Percentiles rank a stretch among this genome's conserved stretches.
phyloP scores from a whole-genome alignment of 1,140 invertebrate genomes.

The Chlorops oryzae region DNA sequence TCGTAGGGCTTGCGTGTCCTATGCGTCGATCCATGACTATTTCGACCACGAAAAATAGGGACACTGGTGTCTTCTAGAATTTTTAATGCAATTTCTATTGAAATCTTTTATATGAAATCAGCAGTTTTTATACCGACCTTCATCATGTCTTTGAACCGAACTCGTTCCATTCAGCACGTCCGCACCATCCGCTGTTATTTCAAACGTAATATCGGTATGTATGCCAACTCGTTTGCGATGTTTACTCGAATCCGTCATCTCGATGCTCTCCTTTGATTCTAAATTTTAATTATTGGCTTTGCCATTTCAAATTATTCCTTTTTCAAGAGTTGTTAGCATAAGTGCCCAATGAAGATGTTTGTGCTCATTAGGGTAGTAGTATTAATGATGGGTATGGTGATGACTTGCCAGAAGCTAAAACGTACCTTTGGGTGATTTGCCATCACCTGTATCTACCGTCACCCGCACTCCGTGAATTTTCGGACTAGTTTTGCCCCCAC shows the following conservation, averaged over 20 bases:
- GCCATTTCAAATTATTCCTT: background rate
- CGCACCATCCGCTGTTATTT: constrained; percentile 41
- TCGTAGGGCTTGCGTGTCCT: constrained; percentile 29
- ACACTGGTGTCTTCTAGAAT: constrained; percentile 40
- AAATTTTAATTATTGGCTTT: background rate
- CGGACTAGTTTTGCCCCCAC: constrained; percentile 28
- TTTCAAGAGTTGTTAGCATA: no score
- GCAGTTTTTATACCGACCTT: constrained; percentile 26
- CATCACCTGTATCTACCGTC: constrained; percentile 44
- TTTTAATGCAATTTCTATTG: background rate
- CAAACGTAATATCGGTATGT: constrained; percentile 47
- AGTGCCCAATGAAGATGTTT: no score
- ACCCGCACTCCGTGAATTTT: constrained; percentile 47
- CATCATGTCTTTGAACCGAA: constrained; percentile 35
- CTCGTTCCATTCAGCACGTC: constrained; percentile 36
- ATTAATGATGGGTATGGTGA: no score
- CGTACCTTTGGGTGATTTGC: constrained; percentile 43
- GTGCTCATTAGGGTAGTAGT: no score
- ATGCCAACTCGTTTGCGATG: constrained; percentile 46
- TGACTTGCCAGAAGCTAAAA: no score
- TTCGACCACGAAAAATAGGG: constrained; percentile 42
- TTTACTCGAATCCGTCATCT: constrained; percentile 44
- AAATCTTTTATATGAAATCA: background rate
- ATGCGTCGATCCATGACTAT: constrained; percentile 27
- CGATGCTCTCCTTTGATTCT: constrained; percentile 46